These are phyloP conservation scores for Ptychoptera albimana DNA, from an alignment of 2,888 invertebrate genomes.

Conservation along the genomic window DNA sequence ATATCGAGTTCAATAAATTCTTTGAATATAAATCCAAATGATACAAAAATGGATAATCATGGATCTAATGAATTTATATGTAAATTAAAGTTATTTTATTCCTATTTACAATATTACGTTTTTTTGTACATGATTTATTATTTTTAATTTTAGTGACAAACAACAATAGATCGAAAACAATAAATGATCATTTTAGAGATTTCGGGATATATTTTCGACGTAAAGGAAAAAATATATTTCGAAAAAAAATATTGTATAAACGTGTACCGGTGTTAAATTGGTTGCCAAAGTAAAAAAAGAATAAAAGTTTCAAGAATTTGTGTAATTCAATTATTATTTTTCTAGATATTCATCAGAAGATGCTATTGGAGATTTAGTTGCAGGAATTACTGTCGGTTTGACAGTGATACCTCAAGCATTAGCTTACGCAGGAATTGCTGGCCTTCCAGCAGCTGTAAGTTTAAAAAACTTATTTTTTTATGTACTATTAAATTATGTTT, in stretches of 20 bases:
- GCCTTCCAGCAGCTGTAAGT: conserved; percentile 49
- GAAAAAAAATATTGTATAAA: conserved; percentile 55
- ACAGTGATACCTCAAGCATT: conserved; percentile 58
- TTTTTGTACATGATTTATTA: neutral
- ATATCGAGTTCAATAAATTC: conserved; percentile 4
- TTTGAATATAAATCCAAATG: conserved; percentile 5
- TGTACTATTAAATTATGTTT: neutral
- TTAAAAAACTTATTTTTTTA: neutral
- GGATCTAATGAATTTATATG: conserved; percentile 20
- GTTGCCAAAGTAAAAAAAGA: conserved; percentile 43
- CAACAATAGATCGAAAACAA: conserved; percentile 19
- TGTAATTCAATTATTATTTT: conserved; percentile 2
- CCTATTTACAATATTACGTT: neutral
- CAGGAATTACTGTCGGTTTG: conserved; percentile 74
- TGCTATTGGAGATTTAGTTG: conserved; percentile 74
- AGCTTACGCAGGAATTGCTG: conserved; percentile 67
- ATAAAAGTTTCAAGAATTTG: neutral
- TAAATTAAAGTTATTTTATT: conserved; percentile 4
- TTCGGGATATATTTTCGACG: conserved; percentile 18
- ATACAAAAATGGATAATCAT: conserved; percentile 13
- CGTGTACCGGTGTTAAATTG: conserved; percentile 60
- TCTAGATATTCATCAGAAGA: conserved; percentile 49
- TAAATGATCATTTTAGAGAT: conserved; percentile 16
- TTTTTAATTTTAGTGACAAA: conserved; percentile 32
- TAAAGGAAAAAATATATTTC: conserved; percentile 37